Base-by-base conservation (phyloP, 2,797 vertebrate species). In the Poecilia gillii region DNA sequence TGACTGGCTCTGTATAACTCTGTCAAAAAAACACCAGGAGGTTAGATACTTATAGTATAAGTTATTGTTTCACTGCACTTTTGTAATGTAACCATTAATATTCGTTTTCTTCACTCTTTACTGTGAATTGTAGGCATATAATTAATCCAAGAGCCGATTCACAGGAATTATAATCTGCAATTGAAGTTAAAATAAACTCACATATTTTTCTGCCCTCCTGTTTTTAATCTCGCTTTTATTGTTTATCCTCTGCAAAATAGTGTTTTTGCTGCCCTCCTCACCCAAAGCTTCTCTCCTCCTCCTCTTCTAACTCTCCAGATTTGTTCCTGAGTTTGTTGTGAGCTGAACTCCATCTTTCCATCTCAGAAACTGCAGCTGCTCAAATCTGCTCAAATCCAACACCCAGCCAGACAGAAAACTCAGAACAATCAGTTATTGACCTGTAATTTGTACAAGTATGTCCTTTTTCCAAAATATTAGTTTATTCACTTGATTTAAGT, bases 271-370 rank as follows among this genome's bases (percentile, higher is more conserved):
- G 0, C 72, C 80, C 71, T 85, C 51, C 68, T 83, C 81, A 81
- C 72, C 82, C 70, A 83, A 86, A 86, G 81, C 49, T 77, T 73
- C 78, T 73, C 57, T 80, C 83, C 68, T 80, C 82, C 68, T 77
- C 75, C 59, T 57, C 75, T 86, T 5, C 71, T 77, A 81, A 55
- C 72, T 82, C 90, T 85, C 81, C 86, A 84, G 91, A 91, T 89
- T 87, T 91, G 79, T 90, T 92, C 88, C 92, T 86, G 80, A 90
- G 90, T 79, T 77, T 72, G 71, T 12, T 64, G n/a, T 57, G n/a
- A 49, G 28, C 45, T 31, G 5, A 45, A 47, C 43, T 47, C 43
- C 46, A 31, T 49, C 70, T 31, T 8, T 9, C 77, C 70, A 71
- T 80, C 74, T 81, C 80, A 88, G 83, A 53, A 88, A 88, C 80